These are phyloP conservation scores for Hanleya hanleyi DNA, from an alignment of 2,888 invertebrate species.

Conservation along the genomic window DNA sequence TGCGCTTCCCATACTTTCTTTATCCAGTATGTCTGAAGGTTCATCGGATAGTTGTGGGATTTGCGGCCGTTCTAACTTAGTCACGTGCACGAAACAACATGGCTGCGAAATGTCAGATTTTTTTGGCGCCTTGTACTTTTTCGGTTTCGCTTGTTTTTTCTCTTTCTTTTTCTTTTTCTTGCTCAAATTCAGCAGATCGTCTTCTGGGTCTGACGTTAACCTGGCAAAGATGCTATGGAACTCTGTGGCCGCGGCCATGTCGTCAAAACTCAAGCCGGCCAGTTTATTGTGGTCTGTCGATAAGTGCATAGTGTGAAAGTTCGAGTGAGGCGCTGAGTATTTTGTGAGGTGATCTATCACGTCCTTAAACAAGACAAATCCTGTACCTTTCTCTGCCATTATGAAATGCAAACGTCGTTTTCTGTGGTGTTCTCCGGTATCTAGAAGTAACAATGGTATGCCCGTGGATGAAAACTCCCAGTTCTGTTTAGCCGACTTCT, in stretches of 20 bases:
- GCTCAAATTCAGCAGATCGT: slow-evolving; percentile 82
- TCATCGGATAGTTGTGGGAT: background rate
- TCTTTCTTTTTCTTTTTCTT: slow-evolving; percentile 68
- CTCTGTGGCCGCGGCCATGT: slow-evolving; percentile 81
- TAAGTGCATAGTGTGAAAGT: slow-evolving; percentile 87
- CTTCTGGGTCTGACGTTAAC: slow-evolving; percentile 84
- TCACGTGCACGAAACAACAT: slow-evolving; percentile 89
- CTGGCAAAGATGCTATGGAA: slow-evolving; percentile 77
- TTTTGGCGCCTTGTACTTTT: slow-evolving; percentile 78
- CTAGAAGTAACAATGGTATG: slow-evolving; percentile 84
- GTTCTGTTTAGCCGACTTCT: slow-evolving; percentile 51
- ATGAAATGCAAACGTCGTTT: slow-evolving; percentile 78
- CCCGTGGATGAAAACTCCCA: slow-evolving; percentile 87
- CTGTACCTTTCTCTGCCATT: slow-evolving; percentile 85
- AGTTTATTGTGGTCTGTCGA: slow-evolving; percentile 84
- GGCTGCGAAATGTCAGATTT: slow-evolving; percentile 89
- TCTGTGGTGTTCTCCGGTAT: slow-evolving; percentile 82
- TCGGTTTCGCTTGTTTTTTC: slow-evolving; percentile 47
- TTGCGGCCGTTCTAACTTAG: slow-evolving; percentile 79
- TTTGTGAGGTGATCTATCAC: slow-evolving; percentile 85
- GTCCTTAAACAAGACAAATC: slow-evolving; percentile 87
- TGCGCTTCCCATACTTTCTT: background rate
- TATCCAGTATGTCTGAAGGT: background rate
- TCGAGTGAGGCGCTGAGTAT: slow-evolving; percentile 80
- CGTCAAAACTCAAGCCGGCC: slow-evolving; percentile 87